A percentile compares a stretch with the other conserved stretches of the same genome.
Evolutionary conservation across 2,888 invertebrate species (phyloP).

Genomic region (Maniola hyperantus): DNA sequence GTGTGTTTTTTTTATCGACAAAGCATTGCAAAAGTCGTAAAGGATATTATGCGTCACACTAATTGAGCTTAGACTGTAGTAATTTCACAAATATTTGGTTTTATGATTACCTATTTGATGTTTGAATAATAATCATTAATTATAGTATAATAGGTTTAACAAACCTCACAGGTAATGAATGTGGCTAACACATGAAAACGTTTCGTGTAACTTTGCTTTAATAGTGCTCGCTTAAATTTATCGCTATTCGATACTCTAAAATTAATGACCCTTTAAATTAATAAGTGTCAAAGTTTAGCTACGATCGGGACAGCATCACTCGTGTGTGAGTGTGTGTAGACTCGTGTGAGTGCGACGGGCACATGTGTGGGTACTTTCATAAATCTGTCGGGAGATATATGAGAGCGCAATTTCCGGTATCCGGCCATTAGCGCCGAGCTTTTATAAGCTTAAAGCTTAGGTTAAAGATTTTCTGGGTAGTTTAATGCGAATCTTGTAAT

Average conservation of each 20-base stretch:
- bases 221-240: constrained; percentile 46
- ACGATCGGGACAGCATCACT: constrained; percentile 43
- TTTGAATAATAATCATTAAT: neutral
- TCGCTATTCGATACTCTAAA: constrained; percentile 58
- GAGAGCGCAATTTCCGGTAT: constrained; percentile 95
- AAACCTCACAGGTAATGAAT: constrained; percentile 26
- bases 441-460: constrained; percentile 86
- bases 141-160: neutral
- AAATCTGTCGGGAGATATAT: constrained; percentile 95
- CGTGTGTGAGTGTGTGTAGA: constrained; percentile 48
- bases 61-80: too few relatives aligned
- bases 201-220: constrained; percentile 32
- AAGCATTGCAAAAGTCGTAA: too few relatives aligned
- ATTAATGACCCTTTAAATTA: constrained; percentile 77
- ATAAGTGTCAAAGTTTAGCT: constrained; percentile 77
- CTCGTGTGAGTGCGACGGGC: constrained; percentile 64
- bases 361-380: constrained; percentile 90
- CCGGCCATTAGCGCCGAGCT: constrained; percentile 90
- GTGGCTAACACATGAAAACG: constrained; percentile 33
- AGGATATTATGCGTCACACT: too few relatives aligned
- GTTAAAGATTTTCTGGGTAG: constrained; percentile 84
- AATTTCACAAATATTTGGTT: neutral
- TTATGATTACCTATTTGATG: neutral
- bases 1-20: too few relatives aligned
- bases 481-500: constrained; percentile 83